Conservation (phyloP, 2,797 vertebrate species). For the Ctenochaetus hawaiiensis region DNA sequence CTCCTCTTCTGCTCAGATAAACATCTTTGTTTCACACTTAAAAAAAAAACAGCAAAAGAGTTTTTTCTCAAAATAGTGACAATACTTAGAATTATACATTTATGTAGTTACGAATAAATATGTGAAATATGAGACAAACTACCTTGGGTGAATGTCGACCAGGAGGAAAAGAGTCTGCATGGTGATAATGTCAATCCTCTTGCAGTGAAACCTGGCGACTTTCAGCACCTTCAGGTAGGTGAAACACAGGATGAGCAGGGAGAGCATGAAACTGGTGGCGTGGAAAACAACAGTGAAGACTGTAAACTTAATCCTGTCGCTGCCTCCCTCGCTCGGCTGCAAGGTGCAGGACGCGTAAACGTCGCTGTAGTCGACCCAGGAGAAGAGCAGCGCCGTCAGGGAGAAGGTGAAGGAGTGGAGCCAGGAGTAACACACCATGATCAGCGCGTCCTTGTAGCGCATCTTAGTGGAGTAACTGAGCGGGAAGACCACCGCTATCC, state of each 20-base stretch:
- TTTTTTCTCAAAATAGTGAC: background rate
- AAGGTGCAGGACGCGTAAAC: constrained; percentile 89
- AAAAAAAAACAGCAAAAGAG: constrained; percentile 54
- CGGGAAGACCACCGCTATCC: constrained; percentile 91
- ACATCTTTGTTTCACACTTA: constrained; percentile 89
- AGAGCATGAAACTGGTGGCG: constrained; percentile 88
- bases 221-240: constrained; percentile 89
- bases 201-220: constrained; percentile 90
- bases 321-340: constrained; percentile 79
- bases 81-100: background rate
- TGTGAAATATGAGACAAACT: constrained; percentile 18
- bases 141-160: constrained; percentile 92
- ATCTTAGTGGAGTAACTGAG: constrained; percentile 90
- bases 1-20: constrained; percentile 89
- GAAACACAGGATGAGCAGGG: constrained; percentile 88
- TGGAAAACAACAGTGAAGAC: constrained; percentile 90
- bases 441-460: constrained; percentile 89
- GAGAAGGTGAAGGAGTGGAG: constrained; percentile 89
- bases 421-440: constrained; percentile 90
- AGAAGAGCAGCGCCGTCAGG: constrained; percentile 86
- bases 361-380: constrained; percentile 88
- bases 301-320: constrained; percentile 84
- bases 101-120: background rate
- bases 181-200: constrained; percentile 88
- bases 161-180: constrained; percentile 91